Conservation (phyloP, 2,797 vertebrate genomes). For the Poecilia velifera region DNA sequence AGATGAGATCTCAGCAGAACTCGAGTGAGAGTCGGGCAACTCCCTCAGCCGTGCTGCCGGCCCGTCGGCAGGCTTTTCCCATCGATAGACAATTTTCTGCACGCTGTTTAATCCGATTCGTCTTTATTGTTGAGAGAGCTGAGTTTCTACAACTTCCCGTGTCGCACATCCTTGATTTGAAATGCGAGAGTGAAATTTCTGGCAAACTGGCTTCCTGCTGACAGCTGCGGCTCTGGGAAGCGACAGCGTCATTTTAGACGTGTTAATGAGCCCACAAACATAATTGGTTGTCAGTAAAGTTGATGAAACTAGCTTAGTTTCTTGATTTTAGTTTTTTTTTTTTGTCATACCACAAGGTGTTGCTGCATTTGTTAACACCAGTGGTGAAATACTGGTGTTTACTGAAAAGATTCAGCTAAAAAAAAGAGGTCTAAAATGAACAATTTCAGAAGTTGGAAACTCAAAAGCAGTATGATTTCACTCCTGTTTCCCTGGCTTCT, state of each 20-base stretch:
- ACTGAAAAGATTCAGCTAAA: conserved; percentile 6
- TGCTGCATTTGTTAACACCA: conserved; percentile 25
- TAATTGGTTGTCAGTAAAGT: conserved; percentile 50
- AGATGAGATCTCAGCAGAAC: conserved; percentile 2
- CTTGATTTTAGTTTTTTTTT: conserved; percentile 16
- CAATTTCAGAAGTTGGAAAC: conserved; percentile 20
- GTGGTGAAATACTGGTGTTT: neutral
- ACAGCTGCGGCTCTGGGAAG: conserved; percentile 35
- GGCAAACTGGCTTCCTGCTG: conserved; percentile 34
- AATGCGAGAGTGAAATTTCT: conserved; percentile 35
- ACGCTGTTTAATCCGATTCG: conserved; percentile 9
- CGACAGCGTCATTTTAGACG: conserved; percentile 44
- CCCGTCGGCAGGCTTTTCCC: conserved; percentile 3
- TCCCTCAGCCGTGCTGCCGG: neutral
- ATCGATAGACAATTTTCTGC: conserved; percentile 6
- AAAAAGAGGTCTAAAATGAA: neutral
- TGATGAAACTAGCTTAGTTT: conserved; percentile 40
- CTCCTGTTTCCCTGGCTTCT: conserved; percentile 20
- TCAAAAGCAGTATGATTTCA: conserved; percentile 50
- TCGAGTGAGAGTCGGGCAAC: neutral
- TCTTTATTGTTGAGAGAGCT: conserved; percentile 19
- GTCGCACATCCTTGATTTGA: conserved; percentile 26
- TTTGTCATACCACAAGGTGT: neutral
- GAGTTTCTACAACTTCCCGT: conserved; percentile 21
- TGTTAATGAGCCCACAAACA: conserved; percentile 55